Base-by-base conservation (phyloP, 64 coral and sea anemone species). In the Porites australiensis region DNA sequence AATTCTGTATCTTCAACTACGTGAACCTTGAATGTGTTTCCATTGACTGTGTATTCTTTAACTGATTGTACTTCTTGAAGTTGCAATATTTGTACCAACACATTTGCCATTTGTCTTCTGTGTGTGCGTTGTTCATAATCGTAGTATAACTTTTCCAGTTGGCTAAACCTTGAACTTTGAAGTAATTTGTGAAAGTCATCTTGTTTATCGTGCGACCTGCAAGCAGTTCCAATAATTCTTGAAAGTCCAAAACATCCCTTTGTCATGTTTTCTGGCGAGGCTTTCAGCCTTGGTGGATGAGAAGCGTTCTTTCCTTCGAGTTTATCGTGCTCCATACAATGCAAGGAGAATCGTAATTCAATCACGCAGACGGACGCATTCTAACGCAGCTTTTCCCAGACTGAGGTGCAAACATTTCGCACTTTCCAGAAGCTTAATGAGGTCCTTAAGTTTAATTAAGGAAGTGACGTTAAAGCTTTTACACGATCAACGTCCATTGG, bases 61-160 rank as follows among this genome's bases (percentile, higher is more conserved):
- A 64, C 9, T 16, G 79, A 49, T 37, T 82, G 37, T 2, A 82
- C 79, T 44, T 82, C 79, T 64, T 82, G 79, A 4, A 82, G 64
- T 19, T 82, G 79, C 3, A 82, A 15, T 65, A 82, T 82, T 16
- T 82, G 58, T 8, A 82, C 14, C 16, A 82, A 19, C 60, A 66
- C 79, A 44, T 82, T 82, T 0, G 79, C 21, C 16, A 82, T 61
- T 44, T 82, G 60, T 45, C 64, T 50, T 45, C 19, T 90, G 76
- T 64, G 67, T 66, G n/a, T 69, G 20, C 74, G 49, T 27, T 79
- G 64, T 64, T 14, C 76, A 16, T 81, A 77, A 48, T 58, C 79
- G 68, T 82, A 84, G 69, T 80, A 92, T 49, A 73, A 44, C 58
- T 92, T 50, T 58, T 86, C 90, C 80, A 44, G 79, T 23, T 80